A percentile compares a stretch with the other conserved stretches of the same genome.
phyloP scores from a whole-genome alignment of 2,113 vertebrate genomes.

The Gymnocephalus cernua region DNA sequence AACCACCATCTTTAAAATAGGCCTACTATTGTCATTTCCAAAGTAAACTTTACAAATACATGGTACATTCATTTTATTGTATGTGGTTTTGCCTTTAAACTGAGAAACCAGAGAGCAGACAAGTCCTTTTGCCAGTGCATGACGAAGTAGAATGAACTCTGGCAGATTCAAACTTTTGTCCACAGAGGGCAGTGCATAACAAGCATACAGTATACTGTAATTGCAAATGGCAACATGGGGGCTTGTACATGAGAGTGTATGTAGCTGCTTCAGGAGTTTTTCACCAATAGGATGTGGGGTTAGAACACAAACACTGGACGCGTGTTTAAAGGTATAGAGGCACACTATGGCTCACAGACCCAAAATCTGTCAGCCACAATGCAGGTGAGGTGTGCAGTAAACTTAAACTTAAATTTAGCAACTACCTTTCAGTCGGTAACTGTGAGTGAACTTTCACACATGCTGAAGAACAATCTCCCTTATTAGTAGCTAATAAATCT shows the following conservation, averaged over 20 bases:
- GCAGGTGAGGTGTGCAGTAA: not conserved
- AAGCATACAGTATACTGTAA: not conserved
- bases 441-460: not conserved
- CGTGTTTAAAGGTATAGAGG: not conserved
- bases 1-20: not conserved
- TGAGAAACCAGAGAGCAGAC: not conserved
- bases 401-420: not conserved
- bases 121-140: not conserved
- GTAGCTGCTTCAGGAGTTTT: not conserved
- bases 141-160: too few relatives aligned
- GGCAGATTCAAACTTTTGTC: conserved; percentile 31
- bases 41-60: not conserved
- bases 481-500: too few relatives aligned
- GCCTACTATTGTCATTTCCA: not conserved
- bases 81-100: not conserved
- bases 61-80: too few relatives aligned
- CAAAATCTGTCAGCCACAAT: not conserved
- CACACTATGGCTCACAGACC: not conserved
- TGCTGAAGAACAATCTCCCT: not conserved
- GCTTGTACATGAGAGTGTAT: not conserved
- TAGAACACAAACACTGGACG: not conserved
- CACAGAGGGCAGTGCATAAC: conserved; percentile 50
- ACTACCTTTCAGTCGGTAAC: not conserved
- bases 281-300: not conserved
- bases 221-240: not conserved